Evolutionary conservation across 2,888 invertebrate species (phyloP).

Genomic region (Aricia artaxerxes): DNA sequence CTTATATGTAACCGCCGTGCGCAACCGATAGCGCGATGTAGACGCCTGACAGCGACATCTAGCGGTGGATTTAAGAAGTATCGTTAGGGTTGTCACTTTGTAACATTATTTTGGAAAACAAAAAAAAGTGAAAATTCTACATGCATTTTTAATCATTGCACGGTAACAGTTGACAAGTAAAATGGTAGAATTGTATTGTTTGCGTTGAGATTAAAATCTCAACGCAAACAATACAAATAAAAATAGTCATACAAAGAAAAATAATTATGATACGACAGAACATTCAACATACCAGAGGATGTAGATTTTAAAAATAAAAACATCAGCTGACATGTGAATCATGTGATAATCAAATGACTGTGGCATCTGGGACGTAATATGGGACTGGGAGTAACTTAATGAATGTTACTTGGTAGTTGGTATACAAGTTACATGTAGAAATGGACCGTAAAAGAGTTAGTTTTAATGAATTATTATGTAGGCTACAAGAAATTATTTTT

Average conservation of each 20-base stretch:
- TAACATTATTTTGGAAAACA: too few relatives aligned
- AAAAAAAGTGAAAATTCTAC: too few relatives aligned
- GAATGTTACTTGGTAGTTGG: background rate
- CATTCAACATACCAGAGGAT: background rate
- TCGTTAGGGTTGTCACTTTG: background rate
- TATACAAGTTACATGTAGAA: background rate
- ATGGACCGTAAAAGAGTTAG: too few relatives aligned
- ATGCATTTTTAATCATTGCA: too few relatives aligned
- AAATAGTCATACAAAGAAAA: too few relatives aligned
- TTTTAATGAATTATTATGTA: too few relatives aligned
- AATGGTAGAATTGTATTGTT: background rate
- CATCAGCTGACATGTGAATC: background rate
- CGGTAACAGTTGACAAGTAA: too few relatives aligned
- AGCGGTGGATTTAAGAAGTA: conserved; percentile 32
- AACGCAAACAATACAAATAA: too few relatives aligned
- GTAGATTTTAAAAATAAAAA: background rate
- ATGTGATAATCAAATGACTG: background rate
- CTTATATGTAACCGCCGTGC: conserved; percentile 21
- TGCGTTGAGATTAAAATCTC: too few relatives aligned
- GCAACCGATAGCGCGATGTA: conserved; percentile 49
- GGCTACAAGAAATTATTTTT: too few relatives aligned
- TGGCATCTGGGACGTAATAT: background rate
- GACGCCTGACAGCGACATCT: conserved; percentile 50
- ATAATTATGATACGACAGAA: too few relatives aligned
- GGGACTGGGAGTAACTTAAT: background rate